These are phyloP conservation scores for Laodelphax striatellus DNA, from an alignment of 1,140 invertebrate genomes.

Conservation along the genomic window DNA sequence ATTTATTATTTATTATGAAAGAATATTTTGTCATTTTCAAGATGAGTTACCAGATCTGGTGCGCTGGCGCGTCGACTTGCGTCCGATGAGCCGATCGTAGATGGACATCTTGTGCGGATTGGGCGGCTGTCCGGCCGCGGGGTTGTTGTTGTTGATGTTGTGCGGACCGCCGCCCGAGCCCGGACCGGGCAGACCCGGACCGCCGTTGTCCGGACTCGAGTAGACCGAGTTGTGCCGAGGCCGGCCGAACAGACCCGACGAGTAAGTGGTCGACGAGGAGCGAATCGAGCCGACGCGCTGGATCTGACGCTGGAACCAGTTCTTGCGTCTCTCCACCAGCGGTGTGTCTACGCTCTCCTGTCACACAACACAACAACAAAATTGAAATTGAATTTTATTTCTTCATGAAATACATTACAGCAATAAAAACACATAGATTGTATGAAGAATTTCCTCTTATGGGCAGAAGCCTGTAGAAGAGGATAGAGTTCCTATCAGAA, in stretches of 20 bases:
- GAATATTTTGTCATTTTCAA: too few relatives aligned
- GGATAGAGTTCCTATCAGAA: too few relatives aligned
- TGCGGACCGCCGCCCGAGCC: constrained; percentile 20
- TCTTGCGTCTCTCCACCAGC: constrained; percentile 68
- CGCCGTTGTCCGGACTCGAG: constrained; percentile 61
- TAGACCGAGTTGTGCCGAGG: constrained; percentile 59
- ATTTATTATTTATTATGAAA: too few relatives aligned
- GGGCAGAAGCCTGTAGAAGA: too few relatives aligned
- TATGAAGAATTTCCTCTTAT: too few relatives aligned
- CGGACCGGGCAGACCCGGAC: constrained; percentile 28
- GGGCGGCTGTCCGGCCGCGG: constrained; percentile 1
- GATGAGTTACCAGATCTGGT: background rate
- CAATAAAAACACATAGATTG: too few relatives aligned
- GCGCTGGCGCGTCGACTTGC: constrained; percentile 50
- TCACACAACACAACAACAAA: constrained; percentile 9
- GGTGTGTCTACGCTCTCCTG: constrained; percentile 82
- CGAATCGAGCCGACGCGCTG: constrained; percentile 69
- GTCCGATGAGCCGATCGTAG: constrained; percentile 64
- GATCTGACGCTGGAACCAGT: constrained; percentile 73
- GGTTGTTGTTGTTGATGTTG: background rate
- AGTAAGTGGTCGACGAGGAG: constrained; percentile 71
- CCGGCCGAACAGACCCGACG: constrained; percentile 61
- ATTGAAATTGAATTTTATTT: too few relatives aligned
- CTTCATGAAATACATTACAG: too few relatives aligned
- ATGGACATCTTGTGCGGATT: constrained; percentile 54